Evolutionary conservation across 2,888 invertebrate species (phyloP).

Genomic region (Hypselothyrea guttata): DNA sequence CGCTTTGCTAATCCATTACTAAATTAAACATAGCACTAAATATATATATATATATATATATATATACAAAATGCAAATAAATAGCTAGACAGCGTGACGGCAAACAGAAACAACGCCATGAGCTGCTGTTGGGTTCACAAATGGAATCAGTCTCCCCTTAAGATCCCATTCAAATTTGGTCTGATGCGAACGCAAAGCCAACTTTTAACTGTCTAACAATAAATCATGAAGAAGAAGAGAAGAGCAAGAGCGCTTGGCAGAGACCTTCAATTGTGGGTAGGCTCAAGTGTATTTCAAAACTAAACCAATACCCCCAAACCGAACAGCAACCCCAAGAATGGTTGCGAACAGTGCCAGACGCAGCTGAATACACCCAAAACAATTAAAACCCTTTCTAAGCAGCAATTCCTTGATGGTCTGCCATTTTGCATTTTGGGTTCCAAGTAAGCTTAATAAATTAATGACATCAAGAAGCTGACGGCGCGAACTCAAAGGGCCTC

Average conservation of each 20-base stretch:
- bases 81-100: conserved; percentile 75
- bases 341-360: conserved; percentile 21
- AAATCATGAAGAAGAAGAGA: conserved; percentile 66
- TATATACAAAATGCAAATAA: conserved; percentile 57
- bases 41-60: conserved; percentile 19
- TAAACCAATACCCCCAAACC: conserved; percentile 45
- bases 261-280: conserved; percentile 71
- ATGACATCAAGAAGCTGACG: conserved; percentile 75
- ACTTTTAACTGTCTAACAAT: conserved; percentile 74
- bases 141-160: conserved; percentile 37
- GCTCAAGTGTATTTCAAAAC: conserved; percentile 69
- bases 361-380: conserved; percentile 64
- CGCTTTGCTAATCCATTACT: conserved; percentile 79
- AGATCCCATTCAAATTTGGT: conserved; percentile 71
- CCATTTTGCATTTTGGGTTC: conserved; percentile 65
- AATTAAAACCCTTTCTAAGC: conserved; percentile 70
- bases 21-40: conserved; percentile 80
- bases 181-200: conserved; percentile 38
- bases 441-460: conserved; percentile 78
- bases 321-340: neutral
- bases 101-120: conserved; percentile 53
- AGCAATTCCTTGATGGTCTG: conserved; percentile 74
- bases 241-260: conserved; percentile 25
- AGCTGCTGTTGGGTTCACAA: conserved; percentile 29
- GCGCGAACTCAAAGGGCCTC: conserved; percentile 28